Conservation (phyloP, 2,797 vertebrate genomes). For the Loris lydekkerianus region DNA sequence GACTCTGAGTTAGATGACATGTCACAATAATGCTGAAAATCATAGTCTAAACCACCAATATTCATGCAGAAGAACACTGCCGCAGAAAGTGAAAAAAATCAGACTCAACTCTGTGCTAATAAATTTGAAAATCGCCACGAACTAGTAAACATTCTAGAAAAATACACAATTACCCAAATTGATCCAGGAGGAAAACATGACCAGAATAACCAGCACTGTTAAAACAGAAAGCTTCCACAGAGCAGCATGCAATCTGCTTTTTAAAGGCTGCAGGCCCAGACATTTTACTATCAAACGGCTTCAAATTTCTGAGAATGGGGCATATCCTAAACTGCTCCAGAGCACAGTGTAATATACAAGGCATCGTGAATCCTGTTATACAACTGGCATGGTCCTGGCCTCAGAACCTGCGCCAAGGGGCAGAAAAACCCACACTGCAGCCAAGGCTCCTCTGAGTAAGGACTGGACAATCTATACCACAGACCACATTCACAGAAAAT, state of each 20-base stretch:
- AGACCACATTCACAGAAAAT: not conserved
- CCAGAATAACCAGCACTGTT: not conserved
- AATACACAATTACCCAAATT: not conserved
- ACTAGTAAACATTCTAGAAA: slow-evolving; percentile 5
- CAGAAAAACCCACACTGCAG: not conserved
- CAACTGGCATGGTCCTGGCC: not conserved
- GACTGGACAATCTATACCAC: not conserved
- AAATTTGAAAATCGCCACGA: slow-evolving; percentile 6
- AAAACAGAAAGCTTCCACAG: not conserved
- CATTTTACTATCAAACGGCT: not conserved
- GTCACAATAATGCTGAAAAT: not conserved
- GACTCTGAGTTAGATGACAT: not conserved
- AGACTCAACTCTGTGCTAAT: not conserved
- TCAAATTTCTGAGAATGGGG: slow-evolving; percentile 10
- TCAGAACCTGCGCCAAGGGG: not conserved
- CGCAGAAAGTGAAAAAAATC: not conserved
- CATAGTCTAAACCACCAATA: not conserved
- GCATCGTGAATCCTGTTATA: not conserved
- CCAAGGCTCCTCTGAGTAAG: not conserved
- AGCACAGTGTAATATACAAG: not conserved
- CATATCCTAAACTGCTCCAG: slow-evolving; percentile 10
- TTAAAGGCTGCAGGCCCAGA: not conserved
- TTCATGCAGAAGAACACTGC: not conserved
- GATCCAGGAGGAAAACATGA: not conserved
- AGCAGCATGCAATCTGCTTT: not conserved